phyloP scores from a whole-genome alignment of 2,113 vertebrate species.

The Oceanites oceanicus region DNA sequence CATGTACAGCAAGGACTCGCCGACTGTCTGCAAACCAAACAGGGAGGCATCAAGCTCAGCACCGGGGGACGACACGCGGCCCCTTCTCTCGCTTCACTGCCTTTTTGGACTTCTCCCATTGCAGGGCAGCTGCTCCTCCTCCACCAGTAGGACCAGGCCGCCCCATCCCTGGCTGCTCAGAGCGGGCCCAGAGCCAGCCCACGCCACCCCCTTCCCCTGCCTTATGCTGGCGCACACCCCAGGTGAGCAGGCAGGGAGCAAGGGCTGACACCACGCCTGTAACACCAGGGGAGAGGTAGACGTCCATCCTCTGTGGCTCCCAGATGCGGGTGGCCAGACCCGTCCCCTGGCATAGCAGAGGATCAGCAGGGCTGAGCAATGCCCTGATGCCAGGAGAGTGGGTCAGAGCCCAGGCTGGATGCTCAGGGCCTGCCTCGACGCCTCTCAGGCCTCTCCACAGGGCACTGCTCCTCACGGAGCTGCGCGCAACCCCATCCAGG shows the following conservation, averaged over 20 bases:
- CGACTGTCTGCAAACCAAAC: slow-evolving; percentile 82
- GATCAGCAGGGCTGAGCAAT: background rate
- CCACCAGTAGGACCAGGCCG: background rate
- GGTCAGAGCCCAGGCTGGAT: background rate
- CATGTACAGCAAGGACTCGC: slow-evolving; percentile 92
- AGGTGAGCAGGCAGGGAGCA: background rate
- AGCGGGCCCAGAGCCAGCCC: background rate
- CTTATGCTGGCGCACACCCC: background rate
- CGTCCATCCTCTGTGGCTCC: background rate
- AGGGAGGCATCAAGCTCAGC: background rate
- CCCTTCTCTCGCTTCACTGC: background rate
- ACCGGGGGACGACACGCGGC: background rate
- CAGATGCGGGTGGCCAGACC: background rate
- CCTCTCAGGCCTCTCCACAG: background rate
- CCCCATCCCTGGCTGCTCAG: background rate
- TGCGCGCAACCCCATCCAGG: background rate
- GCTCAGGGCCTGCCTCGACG: background rate
- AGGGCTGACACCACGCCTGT: background rate
- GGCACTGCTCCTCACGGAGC: background rate
- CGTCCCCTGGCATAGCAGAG: accelerated
- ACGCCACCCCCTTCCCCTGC: background rate
- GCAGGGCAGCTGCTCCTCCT: background rate
- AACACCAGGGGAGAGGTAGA: background rate
- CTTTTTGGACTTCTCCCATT: background rate
- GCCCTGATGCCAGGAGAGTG: background rate